Base-by-base conservation (phyloP, 2,797 vertebrate species). In the Choloepus didactylus region DNA sequence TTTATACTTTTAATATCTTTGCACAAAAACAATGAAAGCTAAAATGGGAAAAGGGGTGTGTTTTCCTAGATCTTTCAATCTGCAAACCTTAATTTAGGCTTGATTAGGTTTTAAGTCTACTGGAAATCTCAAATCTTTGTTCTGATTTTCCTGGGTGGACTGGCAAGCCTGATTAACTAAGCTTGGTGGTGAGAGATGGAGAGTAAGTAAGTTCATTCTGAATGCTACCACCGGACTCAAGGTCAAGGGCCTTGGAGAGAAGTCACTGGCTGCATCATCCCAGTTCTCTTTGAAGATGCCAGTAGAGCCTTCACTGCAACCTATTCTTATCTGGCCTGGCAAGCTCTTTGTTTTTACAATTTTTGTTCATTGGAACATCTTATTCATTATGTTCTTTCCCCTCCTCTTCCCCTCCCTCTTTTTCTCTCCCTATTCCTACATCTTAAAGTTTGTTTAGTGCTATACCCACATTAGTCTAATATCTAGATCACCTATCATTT, bases 311-410 rank as follows among this genome's bases (percentile, higher is more conserved):
- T 82, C 54, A 31, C 9, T 29, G 14, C 19, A 51, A 54, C 62
- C 85, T 79, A 5, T 54, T 86, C 67, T 87, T 84, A n/a, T 89
- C 87, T 82, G 56, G n/a, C 31, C 79, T 97, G 59, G 64, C 23
- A 93, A 75, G 49, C 46, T 72, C 83, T 94, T 95, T 88, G 46
- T 89, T 93, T 86, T 89, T 93, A 49, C 88, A 80, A n/a, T 92
- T 75, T 93, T 92, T 95, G 66, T 77, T 90, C 73, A 64, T 21
- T 66, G 25, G 87, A 86, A 70, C 35, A 80, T 82, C 35, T 27
- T 87, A 31, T 82, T 94, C 66, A 51, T 75, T 12, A 49, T 51
- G 87, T 76, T 75, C 51, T 15, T 35, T 46, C 21, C 38, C 7
- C 14, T 7, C 44, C 19, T 60, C 11, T 14, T 0, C 9, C 14